These are phyloP conservation scores for Cyanoliseus patagonus DNA, from an alignment of 2,113 vertebrate species.

Conservation along the genomic window DNA sequence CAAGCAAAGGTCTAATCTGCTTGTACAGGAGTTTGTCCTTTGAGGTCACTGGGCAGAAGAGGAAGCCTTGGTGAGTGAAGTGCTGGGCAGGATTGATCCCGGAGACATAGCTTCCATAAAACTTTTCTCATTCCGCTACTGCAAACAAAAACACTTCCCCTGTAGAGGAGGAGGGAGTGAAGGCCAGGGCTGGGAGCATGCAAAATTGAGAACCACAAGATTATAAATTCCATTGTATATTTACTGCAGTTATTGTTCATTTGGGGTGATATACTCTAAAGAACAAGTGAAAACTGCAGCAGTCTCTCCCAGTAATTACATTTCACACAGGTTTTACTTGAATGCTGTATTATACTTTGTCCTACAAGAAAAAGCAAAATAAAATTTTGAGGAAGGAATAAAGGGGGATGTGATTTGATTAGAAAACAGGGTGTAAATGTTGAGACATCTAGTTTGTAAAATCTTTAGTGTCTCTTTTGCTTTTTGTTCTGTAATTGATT, in stretches of 20 bases:
- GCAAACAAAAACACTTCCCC: not conserved
- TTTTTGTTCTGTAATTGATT: slow-evolving; percentile 76
- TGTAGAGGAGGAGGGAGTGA: not conserved
- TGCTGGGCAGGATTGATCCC: not conserved
- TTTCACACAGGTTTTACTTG: slow-evolving; percentile 6
- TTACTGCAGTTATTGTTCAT: not conserved
- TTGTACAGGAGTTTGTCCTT: not conserved
- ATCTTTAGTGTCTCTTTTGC: not conserved
- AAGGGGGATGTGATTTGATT: not conserved
- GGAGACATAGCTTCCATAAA: not conserved
- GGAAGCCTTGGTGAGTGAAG: not conserved
- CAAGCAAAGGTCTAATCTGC: not conserved
- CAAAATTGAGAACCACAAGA: not conserved
- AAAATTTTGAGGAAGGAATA: not conserved
- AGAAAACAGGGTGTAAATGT: not conserved
- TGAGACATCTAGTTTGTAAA: not conserved
- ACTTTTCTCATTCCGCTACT: not conserved
- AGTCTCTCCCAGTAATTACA: not conserved
- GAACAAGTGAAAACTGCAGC: not conserved
- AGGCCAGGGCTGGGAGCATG: not conserved
- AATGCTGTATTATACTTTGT: not conserved
- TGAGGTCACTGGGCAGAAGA: not conserved
- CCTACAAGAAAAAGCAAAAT: not conserved
- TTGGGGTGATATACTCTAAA: not conserved
- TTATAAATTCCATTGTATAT: not conserved